These are phyloP conservation scores for Lucilia cuprina DNA, from an alignment of 1,140 invertebrate species.

Conservation along the genomic window DNA sequence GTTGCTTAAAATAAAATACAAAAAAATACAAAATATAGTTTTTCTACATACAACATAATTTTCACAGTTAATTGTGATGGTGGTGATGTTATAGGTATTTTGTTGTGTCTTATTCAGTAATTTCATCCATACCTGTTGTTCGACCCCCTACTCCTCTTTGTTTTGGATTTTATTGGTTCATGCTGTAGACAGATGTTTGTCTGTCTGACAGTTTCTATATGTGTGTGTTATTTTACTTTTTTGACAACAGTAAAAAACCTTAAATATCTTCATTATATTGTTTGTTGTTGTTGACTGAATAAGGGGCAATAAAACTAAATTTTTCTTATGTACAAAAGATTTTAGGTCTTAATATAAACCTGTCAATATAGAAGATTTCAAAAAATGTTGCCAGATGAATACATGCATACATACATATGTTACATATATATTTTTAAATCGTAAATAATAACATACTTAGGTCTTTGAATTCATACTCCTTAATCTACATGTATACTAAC, in stretches of 20 bases:
- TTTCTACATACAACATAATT: not conserved
- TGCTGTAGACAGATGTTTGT: not conserved
- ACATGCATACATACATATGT: too few species aligned
- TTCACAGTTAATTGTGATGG: not conserved
- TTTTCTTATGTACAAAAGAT: not conserved
- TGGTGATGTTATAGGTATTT: not conserved
- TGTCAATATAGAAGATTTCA: not conserved
- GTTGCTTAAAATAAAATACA: not conserved
- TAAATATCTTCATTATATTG: not conserved
- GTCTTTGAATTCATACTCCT: too few species aligned
- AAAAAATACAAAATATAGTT: not conserved
- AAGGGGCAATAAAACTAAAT: not conserved
- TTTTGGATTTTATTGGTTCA: too few species aligned
- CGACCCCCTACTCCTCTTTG: not conserved
- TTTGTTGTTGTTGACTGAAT: not conserved
- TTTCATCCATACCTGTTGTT: not conserved
- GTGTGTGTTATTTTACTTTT: not conserved
- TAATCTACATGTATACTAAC: too few species aligned
- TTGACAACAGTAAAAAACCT: not conserved
- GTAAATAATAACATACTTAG: too few species aligned
- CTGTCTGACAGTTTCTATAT: not conserved
- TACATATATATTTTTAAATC: too few species aligned
- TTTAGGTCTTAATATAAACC: not conserved
- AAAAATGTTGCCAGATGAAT: not conserved
- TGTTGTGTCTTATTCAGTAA: not conserved